Evolutionary conservation across 2,113 vertebrate genomes (phyloP).

Genomic region (Xiphophorus hellerii): DNA sequence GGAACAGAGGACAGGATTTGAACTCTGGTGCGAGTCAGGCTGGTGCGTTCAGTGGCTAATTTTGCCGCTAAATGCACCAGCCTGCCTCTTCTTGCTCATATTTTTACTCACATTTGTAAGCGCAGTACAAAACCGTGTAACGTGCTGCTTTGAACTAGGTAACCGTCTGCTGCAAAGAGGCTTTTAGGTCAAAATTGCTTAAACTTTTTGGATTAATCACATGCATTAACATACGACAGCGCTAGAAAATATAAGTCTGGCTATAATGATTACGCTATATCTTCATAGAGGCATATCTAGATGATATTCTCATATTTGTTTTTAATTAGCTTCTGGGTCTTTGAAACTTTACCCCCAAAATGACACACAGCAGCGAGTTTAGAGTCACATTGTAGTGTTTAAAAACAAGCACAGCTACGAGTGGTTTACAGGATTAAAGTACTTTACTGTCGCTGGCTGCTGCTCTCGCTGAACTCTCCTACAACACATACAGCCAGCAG

Average conservation of each 20-base stretch:
- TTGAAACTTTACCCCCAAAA: background rate
- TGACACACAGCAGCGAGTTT: background rate
- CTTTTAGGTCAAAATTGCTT: too few species aligned
- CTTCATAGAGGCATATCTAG: background rate
- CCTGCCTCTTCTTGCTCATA: too few species aligned
- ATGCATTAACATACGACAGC: too few species aligned
- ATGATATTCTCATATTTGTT: background rate
- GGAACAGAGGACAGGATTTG: too few species aligned
- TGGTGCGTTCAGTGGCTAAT: too few species aligned
- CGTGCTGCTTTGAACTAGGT: too few species aligned
- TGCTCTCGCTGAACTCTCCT: conserved; percentile 18
- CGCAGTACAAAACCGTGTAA: too few species aligned
- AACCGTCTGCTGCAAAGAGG: too few species aligned
- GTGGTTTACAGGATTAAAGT: conserved; percentile 19
- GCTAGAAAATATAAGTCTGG: background rate
- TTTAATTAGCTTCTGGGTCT: background rate
- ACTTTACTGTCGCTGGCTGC: conserved; percentile 19
- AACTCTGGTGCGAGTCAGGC: too few species aligned
- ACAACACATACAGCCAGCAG: conserved; percentile 45
- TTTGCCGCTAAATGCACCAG: too few species aligned
- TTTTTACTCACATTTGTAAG: too few species aligned
- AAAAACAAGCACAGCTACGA: conserved; percentile 32
- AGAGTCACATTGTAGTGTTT: background rate
- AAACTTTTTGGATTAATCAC: too few species aligned
- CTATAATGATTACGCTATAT: background rate